phyloP scores from a whole-genome alignment of 2,888 invertebrate species.

The Melanchra persicariae region DNA sequence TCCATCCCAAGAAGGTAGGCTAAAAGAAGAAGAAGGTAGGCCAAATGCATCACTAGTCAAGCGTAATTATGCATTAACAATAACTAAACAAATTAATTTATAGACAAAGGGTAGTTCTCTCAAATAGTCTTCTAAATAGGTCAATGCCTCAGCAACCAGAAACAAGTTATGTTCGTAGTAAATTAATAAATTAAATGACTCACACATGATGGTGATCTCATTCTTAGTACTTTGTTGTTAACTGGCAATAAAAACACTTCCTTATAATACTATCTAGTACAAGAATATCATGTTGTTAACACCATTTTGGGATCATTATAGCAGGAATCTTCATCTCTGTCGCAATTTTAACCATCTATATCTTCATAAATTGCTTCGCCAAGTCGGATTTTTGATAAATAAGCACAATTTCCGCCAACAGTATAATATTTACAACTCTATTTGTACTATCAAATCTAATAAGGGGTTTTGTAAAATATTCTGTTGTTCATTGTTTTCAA shows the following conservation, averaged over 20 bases:
- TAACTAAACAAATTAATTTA: conserved; percentile 16
- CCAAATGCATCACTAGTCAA: neutral
- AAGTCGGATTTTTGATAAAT: neutral
- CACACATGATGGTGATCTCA: conserved; percentile 79
- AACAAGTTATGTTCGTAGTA: conserved; percentile 71
- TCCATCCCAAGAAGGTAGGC: neutral
- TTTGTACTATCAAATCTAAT: neutral
- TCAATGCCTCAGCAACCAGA: conserved; percentile 78
- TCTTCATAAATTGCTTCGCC: too few relatives aligned
- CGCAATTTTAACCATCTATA: neutral
- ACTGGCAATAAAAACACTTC: conserved; percentile 69
- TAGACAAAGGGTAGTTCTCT: conserved; percentile 67
- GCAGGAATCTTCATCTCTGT: conserved; percentile 19
- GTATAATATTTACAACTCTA: neutral
- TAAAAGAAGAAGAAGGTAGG: too few relatives aligned
- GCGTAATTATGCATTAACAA: neutral
- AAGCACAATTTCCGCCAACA: neutral
- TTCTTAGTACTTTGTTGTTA: conserved; percentile 67
- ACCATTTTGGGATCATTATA: conserved; percentile 43
- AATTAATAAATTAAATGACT: conserved; percentile 81
- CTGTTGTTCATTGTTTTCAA: neutral
- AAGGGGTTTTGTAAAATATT: neutral
- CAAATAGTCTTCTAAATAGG: conserved; percentile 73
- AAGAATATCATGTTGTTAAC: conserved; percentile 60
- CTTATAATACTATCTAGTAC: conserved; percentile 66